phyloP scores from a whole-genome alignment of 2,888 invertebrate genomes.

The Nomada ferruginata region DNA sequence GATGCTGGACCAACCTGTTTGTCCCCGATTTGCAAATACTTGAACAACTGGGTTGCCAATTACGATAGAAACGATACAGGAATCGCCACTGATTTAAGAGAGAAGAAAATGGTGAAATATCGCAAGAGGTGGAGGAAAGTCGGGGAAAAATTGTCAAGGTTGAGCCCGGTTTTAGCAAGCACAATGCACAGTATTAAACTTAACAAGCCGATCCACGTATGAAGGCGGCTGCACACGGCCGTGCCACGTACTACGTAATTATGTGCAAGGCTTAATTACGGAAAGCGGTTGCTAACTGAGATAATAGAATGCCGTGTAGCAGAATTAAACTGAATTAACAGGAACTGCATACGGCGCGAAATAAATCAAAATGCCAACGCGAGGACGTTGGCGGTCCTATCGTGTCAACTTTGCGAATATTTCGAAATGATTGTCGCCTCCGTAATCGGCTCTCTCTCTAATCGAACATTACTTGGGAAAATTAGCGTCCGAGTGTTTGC shows the following conservation, averaged over 20 bases:
- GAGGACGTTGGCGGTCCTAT: background rate
- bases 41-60: background rate
- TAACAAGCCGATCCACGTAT: constrained; percentile 51
- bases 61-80: background rate
- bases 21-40: background rate
- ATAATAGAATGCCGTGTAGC: constrained; percentile 57
- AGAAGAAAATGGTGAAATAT: background rate
- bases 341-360: constrained; percentile 30
- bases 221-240: constrained; percentile 12
- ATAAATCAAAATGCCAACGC: constrained; percentile 48
- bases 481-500: background rate
- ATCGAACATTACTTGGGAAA: background rate
- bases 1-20: background rate
- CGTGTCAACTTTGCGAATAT: background rate
- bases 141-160: background rate
- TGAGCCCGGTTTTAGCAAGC: constrained; percentile 24
- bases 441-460: background rate
- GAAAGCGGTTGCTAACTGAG: constrained; percentile 53
- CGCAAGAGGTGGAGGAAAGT: background rate
- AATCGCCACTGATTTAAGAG: background rate
- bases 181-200: constrained; percentile 38
- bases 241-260: constrained; percentile 43
- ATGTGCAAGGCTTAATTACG: constrained; percentile 62
- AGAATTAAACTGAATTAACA: constrained; percentile 55
- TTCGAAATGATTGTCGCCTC: background rate